These are phyloP conservation scores for Copsychus sechellarum DNA, from an alignment of 2,113 vertebrate genomes.

Conservation along the genomic window DNA sequence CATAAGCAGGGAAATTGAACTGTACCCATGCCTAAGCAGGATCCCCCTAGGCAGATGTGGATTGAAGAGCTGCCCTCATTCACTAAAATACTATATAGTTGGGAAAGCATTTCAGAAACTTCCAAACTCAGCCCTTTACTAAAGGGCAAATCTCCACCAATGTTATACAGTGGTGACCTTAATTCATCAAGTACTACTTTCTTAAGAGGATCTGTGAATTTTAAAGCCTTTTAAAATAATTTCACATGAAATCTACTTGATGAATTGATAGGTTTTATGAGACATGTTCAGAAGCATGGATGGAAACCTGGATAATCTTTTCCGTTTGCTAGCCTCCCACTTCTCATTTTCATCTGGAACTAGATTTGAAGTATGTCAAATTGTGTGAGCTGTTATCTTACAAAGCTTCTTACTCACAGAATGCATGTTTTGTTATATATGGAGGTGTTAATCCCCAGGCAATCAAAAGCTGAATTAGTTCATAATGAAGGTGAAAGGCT, in stretches of 20 bases:
- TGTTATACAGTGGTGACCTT: background rate
- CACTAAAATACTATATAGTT: background rate
- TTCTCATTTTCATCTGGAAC: background rate
- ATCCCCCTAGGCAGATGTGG: background rate
- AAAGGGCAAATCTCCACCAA: background rate
- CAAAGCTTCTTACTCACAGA: background rate
- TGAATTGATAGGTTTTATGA: background rate
- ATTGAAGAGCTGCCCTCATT: background rate
- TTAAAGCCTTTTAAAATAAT: background rate
- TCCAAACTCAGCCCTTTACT: background rate
- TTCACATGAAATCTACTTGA: background rate
- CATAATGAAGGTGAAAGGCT: slow-evolving; percentile 48
- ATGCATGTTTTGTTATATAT: slow-evolving; percentile 51
- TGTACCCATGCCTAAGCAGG: background rate
- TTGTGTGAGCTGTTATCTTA: background rate
- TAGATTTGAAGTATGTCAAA: background rate
- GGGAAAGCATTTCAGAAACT: background rate
- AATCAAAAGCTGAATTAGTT: slow-evolving; percentile 69
- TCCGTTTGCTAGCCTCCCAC: background rate
- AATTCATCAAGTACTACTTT: background rate
- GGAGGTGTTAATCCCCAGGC: slow-evolving; percentile 60
- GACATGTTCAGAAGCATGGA: background rate
- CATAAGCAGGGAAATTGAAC: background rate
- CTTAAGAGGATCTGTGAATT: background rate
- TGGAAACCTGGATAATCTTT: background rate